Evolutionary conservation across 2,888 invertebrate species (phyloP), one percentile per base, ranked within the genome.

Genomic region (Dryomyza anilis): DNA sequence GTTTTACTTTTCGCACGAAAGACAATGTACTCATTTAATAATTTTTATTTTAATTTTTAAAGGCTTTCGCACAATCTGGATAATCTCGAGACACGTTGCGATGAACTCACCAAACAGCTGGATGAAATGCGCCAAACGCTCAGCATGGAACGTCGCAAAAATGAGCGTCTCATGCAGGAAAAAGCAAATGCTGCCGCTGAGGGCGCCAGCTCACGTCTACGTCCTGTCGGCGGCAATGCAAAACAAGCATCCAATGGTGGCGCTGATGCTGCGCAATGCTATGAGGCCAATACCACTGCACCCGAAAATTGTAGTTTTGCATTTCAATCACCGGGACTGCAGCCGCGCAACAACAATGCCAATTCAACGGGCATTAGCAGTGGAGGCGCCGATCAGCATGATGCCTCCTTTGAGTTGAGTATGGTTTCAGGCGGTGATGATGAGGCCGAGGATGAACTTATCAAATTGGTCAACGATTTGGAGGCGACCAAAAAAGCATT

Each of bases 21-120:
- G 12, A 25, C n/a, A 53, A 23, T 21, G 30, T 50, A 39, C 30
- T 48, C 3, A n/a, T 46, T 39, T 46, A 50, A 29, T 36, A 46
- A 48, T 50, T 52, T 19, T 57, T n/a, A 21, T 53, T 25, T 55
- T 27, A 50, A 21, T 52, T 50, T 27, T 45, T 57, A 12, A 33
- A 91, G 90, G 71, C 86, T 94, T 77, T 89, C 89, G 75, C 85
- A 87, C 67, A 92, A 88, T 73, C 89, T 94, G 72, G 94, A 95
- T 81, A 87, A 87, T 30, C 85, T 96, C 75, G 96, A 96, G 83
- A 82, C 87, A 50, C 91, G 91, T 79, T 90, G 91, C 80, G 95
- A 95, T 76, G 95, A 96, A 69, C 85, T 94, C 63, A 92, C 91
- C 76, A 89, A 89, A 81, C 89, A 88, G 80, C 85, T 92, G 70